Conservation (phyloP, 2,888 invertebrate genomes). For the Vanessa cardui region DNA sequence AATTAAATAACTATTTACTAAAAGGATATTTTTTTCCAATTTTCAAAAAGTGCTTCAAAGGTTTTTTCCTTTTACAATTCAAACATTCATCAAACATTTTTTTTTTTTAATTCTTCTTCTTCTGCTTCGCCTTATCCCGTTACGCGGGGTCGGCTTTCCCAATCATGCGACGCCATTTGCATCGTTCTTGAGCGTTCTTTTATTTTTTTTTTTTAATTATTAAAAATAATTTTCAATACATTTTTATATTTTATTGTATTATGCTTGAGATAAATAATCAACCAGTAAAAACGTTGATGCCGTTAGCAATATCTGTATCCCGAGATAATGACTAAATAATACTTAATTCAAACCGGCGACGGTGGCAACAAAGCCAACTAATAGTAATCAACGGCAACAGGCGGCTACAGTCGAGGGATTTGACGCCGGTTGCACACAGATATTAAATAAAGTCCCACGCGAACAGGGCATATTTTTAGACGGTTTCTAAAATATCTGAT, state of each 20-base stretch:
- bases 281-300: background rate
- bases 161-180: too few species aligned
- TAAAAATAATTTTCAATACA: too few species aligned
- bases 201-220: too few species aligned
- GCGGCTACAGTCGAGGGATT: constrained; percentile 28
- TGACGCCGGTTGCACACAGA: constrained; percentile 24
- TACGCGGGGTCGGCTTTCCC: too few species aligned
- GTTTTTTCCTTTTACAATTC: too few species aligned
- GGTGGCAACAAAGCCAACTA: constrained; percentile 16
- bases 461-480: constrained; percentile 18
- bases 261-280: background rate
- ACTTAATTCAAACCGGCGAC: constrained; percentile 6
- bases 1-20: too few species aligned
- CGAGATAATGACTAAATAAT: constrained; percentile 15
- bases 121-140: too few species aligned
- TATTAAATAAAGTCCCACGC: constrained; percentile 25
- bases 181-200: too few species aligned
- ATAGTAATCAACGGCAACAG: constrained; percentile 33
- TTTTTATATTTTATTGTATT: background rate
- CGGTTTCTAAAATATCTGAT: background rate
- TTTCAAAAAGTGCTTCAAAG: too few species aligned
- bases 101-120: too few species aligned
- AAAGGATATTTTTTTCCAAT: too few species aligned
- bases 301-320: background rate
- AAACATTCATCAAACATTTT: too few species aligned